Conservation (phyloP, 2,888 invertebrate genomes). For the Drosophila algonquin region DNA sequence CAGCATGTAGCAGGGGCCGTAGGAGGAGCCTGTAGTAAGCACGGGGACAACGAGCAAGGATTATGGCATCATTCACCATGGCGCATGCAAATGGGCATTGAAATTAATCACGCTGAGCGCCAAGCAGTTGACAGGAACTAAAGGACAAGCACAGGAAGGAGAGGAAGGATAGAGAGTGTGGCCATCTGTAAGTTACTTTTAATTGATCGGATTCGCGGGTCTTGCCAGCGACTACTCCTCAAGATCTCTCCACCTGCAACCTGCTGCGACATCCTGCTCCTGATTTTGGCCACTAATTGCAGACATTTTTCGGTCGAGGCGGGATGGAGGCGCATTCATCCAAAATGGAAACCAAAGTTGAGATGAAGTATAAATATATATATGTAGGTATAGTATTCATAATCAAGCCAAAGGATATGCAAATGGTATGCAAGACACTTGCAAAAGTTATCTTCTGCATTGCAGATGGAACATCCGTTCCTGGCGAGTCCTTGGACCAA, state of each 20-base stretch:
- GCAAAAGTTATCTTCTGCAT: slow-evolving; percentile 59
- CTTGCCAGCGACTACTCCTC: slow-evolving; percentile 20
- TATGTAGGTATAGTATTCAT: slow-evolving; percentile 27
- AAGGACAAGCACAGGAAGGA: slow-evolving; percentile 28
- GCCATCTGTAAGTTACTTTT: slow-evolving; percentile 45
- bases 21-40: neutral
- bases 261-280: neutral
- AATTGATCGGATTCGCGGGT: slow-evolving; percentile 42
- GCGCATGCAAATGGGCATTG: slow-evolving; percentile 65
- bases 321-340: slow-evolving; percentile 27
- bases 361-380: no score
- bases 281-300: slow-evolving; percentile 63
- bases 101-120: slow-evolving; percentile 65
- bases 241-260: slow-evolving; percentile 12
- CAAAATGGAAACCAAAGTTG: slow-evolving; percentile 24
- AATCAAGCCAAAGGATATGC: slow-evolving; percentile 64
- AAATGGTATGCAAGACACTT: slow-evolving; percentile 59
- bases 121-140: slow-evolving; percentile 20
- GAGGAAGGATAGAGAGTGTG: slow-evolving; percentile 1
- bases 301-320: slow-evolving; percentile 33
- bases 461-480: slow-evolving; percentile 60
- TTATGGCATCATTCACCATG: slow-evolving; percentile 68
- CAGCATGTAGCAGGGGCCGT: slow-evolving; percentile 5
- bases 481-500: slow-evolving; percentile 8
- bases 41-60: slow-evolving; percentile 56